Percentiles rank a stretch among this genome's conserved stretches.
phyloP scores from a whole-genome alignment of 2,797 vertebrate species.

The Rhinella marina region DNA sequence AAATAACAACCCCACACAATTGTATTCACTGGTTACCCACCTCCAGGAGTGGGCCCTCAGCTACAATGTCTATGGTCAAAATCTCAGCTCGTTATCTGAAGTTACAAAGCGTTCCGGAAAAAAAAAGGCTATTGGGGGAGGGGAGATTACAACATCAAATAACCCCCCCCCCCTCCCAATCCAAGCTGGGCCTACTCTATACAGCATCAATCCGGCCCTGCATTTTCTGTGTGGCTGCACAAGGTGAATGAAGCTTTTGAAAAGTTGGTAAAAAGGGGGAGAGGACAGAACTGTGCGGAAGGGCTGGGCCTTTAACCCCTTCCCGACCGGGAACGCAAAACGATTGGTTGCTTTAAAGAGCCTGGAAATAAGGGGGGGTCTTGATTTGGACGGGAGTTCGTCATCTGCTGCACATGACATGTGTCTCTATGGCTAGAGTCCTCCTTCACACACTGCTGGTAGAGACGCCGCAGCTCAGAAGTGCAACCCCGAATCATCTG shows the following conservation, averaged over 20 bases:
- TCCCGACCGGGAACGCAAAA: slow-evolving; percentile 18
- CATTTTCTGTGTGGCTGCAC: slow-evolving; percentile 93
- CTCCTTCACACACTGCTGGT: neutral
- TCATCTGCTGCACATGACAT: neutral
- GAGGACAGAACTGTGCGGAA: neutral
- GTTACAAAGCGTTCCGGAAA: slow-evolving; percentile 28
- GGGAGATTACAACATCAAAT: slow-evolving; percentile 24
- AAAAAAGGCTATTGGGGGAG: neutral
- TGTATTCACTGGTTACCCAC: neutral
- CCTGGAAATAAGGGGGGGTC: neutral
- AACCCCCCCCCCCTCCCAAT: neutral
- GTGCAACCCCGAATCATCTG: neutral
- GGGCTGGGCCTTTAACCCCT: slow-evolving; percentile 39
- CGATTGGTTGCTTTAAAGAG: neutral
- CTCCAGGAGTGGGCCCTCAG: neutral
- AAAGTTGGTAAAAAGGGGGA: slow-evolving; percentile 64
- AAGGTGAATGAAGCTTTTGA: slow-evolving; percentile 89
- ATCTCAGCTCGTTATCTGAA: neutral
- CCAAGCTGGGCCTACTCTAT: neutral
- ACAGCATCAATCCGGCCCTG: slow-evolving; percentile 66
- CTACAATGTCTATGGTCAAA: slow-evolving; percentile 1
- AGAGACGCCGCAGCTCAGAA: neutral
- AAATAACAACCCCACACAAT: neutral
- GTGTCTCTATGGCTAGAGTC: neutral
- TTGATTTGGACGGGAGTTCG: neutral